Evolutionary conservation across 2,888 invertebrate genomes (phyloP).

Genomic region (Colletes collaris): DNA sequence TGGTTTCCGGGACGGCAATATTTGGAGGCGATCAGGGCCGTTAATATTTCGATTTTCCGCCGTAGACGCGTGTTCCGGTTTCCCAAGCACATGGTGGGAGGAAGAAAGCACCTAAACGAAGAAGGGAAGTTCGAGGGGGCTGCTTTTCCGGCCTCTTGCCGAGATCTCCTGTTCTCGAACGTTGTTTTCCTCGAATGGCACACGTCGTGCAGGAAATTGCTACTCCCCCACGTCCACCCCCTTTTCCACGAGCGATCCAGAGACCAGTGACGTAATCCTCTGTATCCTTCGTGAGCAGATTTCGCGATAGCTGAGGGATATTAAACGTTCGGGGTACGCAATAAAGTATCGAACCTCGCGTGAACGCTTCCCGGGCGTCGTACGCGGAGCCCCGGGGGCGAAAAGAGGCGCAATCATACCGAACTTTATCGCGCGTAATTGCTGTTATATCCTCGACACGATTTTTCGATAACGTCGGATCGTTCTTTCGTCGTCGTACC

Average conservation of each 20-base stretch:
- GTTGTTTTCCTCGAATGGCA: conserved; percentile 61
- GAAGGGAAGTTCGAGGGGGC: conserved; percentile 11
- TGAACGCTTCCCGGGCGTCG: conserved; percentile 30
- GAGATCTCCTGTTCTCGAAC: conserved; percentile 55
- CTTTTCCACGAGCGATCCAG: neutral
- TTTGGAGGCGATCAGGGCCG: conserved; percentile 36
- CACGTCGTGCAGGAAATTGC: conserved; percentile 64
- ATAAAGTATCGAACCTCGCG: conserved; percentile 49
- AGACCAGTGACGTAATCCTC: conserved; percentile 44
- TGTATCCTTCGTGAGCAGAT: conserved; percentile 54
- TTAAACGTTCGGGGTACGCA: conserved; percentile 45
- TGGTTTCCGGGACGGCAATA: neutral
- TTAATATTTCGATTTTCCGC: conserved; percentile 65
- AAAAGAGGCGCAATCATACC: conserved; percentile 8
- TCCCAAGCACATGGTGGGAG: neutral
- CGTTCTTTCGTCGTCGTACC: conserved; percentile 1
- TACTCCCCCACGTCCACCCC: conserved; percentile 18
- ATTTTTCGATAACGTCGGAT: conserved; percentile 1
- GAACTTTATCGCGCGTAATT: conserved; percentile 30
- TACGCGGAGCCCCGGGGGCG: neutral
- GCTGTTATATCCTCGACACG: conserved; percentile 4
- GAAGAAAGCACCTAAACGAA: conserved; percentile 9
- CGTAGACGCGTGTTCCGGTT: conserved; percentile 53
- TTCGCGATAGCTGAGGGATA: conserved; percentile 43
- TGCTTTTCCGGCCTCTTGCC: conserved; percentile 51